Evolutionary conservation across 2,113 vertebrate genomes (phyloP).

Genomic region (Rostratula benghalensis): DNA sequence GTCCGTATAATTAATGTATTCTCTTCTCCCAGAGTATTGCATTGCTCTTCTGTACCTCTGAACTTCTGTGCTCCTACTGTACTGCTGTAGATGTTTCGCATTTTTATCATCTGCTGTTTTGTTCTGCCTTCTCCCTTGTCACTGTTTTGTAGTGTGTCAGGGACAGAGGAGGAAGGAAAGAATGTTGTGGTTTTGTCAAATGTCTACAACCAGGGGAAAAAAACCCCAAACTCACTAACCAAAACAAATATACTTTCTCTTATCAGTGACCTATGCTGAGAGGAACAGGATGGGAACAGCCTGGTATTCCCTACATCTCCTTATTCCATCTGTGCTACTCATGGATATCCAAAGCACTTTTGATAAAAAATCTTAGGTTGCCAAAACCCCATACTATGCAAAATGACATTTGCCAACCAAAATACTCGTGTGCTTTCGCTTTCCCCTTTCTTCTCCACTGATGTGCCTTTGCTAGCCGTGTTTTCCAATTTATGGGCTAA

Average conservation of each 20-base stretch:
- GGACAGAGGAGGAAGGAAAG: background rate
- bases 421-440: background rate
- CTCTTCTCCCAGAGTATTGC: background rate
- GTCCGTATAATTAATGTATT: slow-evolving; percentile 1
- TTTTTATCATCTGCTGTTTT: slow-evolving; percentile 11
- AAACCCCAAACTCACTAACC: background rate
- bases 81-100: background rate
- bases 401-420: background rate
- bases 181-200: background rate
- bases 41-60: background rate
- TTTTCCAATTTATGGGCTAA: background rate
- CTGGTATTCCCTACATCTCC: background rate
- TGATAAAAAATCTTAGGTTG: background rate
- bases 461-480: background rate
- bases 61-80: background rate
- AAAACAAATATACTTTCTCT: background rate
- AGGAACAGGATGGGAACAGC: background rate
- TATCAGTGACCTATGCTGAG: background rate
- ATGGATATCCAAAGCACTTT: background rate
- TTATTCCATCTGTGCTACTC: background rate
- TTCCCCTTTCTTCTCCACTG: background rate
- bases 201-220: background rate
- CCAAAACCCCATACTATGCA: background rate
- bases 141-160: background rate
- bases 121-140: background rate